A percentile compares a stretch with the other conserved stretches of the same genome.
phyloP scores from a whole-genome alignment of 2,797 vertebrate genomes.

The Morelia viridis region DNA sequence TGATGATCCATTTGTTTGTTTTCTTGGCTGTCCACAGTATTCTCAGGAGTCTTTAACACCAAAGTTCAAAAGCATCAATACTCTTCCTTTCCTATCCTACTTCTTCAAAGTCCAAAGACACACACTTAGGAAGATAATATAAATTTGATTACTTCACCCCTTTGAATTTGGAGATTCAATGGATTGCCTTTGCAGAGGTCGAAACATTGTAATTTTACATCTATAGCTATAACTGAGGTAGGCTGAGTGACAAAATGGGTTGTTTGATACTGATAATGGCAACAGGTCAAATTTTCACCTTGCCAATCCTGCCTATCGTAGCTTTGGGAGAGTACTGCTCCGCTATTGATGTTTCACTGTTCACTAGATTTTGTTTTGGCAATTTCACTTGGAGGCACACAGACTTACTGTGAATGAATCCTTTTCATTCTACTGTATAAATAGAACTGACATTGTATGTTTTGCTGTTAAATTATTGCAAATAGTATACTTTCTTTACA shows the following conservation, averaged over 20 bases:
- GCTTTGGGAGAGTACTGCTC: not conserved
- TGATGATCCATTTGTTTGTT: not conserved
- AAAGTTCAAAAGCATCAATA: not conserved
- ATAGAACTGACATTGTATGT: not conserved
- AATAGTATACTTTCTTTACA: not conserved
- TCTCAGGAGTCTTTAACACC: not conserved
- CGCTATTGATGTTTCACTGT: not conserved
- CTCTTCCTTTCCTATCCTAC: not conserved
- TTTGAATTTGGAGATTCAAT: not conserved
- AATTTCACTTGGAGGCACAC: not conserved
- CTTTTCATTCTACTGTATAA: not conserved
- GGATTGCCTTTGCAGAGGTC: not conserved
- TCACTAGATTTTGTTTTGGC: not conserved
- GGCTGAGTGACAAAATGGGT: not conserved
- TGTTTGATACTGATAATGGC: not conserved
- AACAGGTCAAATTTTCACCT: not conserved
- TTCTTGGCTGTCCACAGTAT: not conserved
- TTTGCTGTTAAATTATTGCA: not conserved
- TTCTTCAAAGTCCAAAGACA: not conserved
- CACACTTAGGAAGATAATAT: not conserved
- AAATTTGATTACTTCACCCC: not conserved
- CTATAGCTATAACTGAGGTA: not conserved
- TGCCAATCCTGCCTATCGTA: not conserved
- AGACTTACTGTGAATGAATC: not conserved
- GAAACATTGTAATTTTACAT: not conserved